These are phyloP conservation scores for Acrossocheilus fasciatus DNA, from an alignment of 2,797 vertebrate genomes.

Conservation along the genomic window DNA sequence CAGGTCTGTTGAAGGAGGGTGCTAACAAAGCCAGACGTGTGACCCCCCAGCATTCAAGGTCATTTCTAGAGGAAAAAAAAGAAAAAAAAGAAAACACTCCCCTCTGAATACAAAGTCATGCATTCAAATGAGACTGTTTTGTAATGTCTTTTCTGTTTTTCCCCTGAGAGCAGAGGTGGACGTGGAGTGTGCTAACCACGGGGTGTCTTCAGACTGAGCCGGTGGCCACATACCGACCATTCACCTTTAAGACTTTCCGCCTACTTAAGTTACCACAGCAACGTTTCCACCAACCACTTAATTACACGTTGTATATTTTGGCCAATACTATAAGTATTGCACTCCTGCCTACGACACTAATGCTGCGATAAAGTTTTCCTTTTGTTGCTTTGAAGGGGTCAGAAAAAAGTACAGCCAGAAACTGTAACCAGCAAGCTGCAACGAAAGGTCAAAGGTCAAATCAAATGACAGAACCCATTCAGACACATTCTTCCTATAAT, in stretches of 20 bases:
- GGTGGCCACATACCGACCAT: slow-evolving; percentile 41
- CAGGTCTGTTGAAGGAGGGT: slow-evolving; percentile 57
- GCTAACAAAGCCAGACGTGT: slow-evolving; percentile 72
- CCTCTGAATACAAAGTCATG: slow-evolving; percentile 46
- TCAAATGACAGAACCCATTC: neutral
- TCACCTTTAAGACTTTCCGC: slow-evolving; percentile 56
- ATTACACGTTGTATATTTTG: slow-evolving; percentile 51
- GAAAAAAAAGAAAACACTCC: slow-evolving; percentile 8
- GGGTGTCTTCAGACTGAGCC: slow-evolving; percentile 54
- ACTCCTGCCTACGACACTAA: slow-evolving; percentile 31
- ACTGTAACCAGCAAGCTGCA: neutral
- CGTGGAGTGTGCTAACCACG: slow-evolving; percentile 31
- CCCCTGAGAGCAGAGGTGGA: slow-evolving; percentile 32
- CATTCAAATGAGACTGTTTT: slow-evolving; percentile 48
- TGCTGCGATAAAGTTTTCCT: neutral
- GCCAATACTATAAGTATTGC: slow-evolving; percentile 40
- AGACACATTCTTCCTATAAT: neutral
- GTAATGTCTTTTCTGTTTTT: slow-evolving; percentile 39
- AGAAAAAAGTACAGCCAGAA: neutral
- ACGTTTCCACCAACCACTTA: slow-evolving; percentile 57
- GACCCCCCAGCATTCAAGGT: slow-evolving; percentile 74
- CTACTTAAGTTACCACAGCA: slow-evolving; percentile 58
- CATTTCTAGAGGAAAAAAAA: slow-evolving; percentile 50
- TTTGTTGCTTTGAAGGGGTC: neutral
- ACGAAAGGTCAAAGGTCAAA: slow-evolving; percentile 21